These are phyloP conservation scores for Leptatherina wallacei DNA, from an alignment of 2,797 vertebrate species.

Conservation along the genomic window DNA sequence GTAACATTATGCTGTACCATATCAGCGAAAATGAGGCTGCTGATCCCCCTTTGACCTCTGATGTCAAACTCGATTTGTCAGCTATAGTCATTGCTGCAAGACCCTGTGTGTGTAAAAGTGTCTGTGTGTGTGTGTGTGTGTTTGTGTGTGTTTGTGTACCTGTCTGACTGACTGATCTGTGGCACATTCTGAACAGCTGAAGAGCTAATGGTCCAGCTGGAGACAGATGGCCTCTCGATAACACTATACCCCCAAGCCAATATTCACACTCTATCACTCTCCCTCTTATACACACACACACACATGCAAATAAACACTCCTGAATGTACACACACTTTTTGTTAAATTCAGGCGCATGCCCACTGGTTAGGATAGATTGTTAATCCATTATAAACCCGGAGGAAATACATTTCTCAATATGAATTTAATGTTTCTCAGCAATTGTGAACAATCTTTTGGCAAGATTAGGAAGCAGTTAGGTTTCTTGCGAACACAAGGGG, in stretches of 20 bases:
- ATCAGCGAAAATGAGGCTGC: constrained; percentile 64
- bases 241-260: constrained; percentile 83
- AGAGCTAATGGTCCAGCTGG: constrained; percentile 86
- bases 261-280: constrained; percentile 76
- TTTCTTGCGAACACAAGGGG: constrained; percentile 43
- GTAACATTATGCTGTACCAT: constrained; percentile 51
- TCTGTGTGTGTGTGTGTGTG: constrained; percentile 31
- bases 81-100: constrained; percentile 62
- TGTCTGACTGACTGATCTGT: constrained; percentile 83
- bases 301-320: constrained; percentile 14
- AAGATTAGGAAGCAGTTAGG: constrained; percentile 64
- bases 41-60: constrained; percentile 70
- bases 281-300: constrained; percentile 30
- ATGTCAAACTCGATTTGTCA: constrained; percentile 80
- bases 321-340: constrained; percentile 13
- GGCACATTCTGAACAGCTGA: constrained; percentile 84
- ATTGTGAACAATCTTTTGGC: constrained; percentile 70
- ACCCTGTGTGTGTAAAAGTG: constrained; percentile 35
- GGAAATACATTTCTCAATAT: constrained; percentile 73
- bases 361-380: constrained; percentile 67
- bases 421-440: constrained; percentile 76
- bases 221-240: constrained; percentile 86
- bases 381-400: constrained; percentile 74
- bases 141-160: constrained; percentile 66
- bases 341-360: constrained; percentile 34